A percentile compares a stretch with the other conserved stretches of the same genome.
Evolutionary conservation across 2,113 vertebrate genomes (phyloP).

Genomic region (Amphiprion ocellaris): DNA sequence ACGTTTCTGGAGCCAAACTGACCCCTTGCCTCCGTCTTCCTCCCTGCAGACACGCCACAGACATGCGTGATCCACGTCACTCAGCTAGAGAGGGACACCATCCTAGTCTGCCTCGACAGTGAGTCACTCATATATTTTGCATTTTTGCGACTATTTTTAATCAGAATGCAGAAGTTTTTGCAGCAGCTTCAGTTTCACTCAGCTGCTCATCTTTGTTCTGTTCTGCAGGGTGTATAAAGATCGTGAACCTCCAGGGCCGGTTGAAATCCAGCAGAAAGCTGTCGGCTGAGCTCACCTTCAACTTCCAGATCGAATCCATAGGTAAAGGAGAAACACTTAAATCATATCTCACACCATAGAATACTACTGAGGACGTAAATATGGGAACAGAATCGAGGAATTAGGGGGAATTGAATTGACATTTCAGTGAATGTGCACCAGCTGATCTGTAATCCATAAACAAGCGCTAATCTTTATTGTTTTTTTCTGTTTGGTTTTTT

Average conservation of each 20-base stretch:
- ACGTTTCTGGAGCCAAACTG: not conserved
- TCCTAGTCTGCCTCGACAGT: slow-evolving; percentile 98
- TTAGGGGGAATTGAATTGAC: not conserved
- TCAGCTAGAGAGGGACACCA: slow-evolving; percentile 97
- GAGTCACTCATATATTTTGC: slow-evolving; percentile 75
- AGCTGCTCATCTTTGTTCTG: not conserved
- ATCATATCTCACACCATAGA: not conserved
- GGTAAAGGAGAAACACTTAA: slow-evolving; percentile 79
- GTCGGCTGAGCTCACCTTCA: slow-evolving; percentile 96
- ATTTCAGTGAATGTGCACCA: not conserved
- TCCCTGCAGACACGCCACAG: slow-evolving; percentile 91
- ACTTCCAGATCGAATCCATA: slow-evolving; percentile 98
- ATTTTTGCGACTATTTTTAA: not conserved
- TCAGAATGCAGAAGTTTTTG: not conserved
- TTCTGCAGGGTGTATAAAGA: slow-evolving; percentile 94
- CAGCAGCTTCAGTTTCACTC: not conserved
- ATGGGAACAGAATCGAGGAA: not conserved
- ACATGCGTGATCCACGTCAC: slow-evolving; percentile 96
- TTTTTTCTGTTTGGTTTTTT: not conserved
- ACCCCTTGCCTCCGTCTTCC: not conserved
- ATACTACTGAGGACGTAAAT: not conserved
- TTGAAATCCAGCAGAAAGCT: slow-evolving; percentile 98
- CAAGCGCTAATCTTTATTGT: not conserved
- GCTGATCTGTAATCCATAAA: not conserved
- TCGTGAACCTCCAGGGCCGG: slow-evolving; percentile 96